Base-by-base conservation (phyloP, 1,140 invertebrate genomes). In the Cepaea nemoralis region DNA sequence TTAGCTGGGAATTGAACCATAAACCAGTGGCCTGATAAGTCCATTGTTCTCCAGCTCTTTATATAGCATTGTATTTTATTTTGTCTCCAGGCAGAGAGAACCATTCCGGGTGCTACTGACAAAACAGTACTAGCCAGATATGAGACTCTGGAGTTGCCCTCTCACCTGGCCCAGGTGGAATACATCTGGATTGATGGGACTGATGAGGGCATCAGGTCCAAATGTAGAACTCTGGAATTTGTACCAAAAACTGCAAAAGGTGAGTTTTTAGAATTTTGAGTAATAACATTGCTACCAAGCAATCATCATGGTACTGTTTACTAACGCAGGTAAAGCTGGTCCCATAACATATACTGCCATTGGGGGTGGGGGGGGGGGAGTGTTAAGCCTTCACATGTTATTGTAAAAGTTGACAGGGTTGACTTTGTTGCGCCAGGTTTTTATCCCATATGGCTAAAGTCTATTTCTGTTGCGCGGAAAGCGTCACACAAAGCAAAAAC, bases 151-250 rank as follows among this genome's bases (percentile, higher is more conserved):
- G 95, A 95, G 10, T 80, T 82, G 37, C 95, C 96, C 0, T 94
- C 95, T 0, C 86, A 89, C 48, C 93, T 94, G 87, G 93, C 96
- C 45, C 95, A 96, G 88, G 95, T 95, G 0, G 97, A 95, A 83
- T 99, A 99, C 92, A 94, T 99, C 50, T 99, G 98, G 97, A 97
- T 99, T 82, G 97, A 99, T 91, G 97, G 97, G 5, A 96, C 95
- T 0, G 96, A 96, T 0, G 96, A 98, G 91, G 94, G 95, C 82
- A 88, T 98, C 5, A 93, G 98, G 81, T 94, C 94, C 88, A 99
- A 99, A 90, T 97, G 97, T 24, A 93, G 95, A 83, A 98, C 97
- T 0, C 71, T 98, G 48, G 94, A 95, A 87, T 95, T 94, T 85
- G 92, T 95, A 37, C 96, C 96, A 0, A 94, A 94, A 83, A 90